These are phyloP conservation scores for Acromyrmex charruanus DNA, from an alignment of 1,140 invertebrate species.

Conservation along the genomic window DNA sequence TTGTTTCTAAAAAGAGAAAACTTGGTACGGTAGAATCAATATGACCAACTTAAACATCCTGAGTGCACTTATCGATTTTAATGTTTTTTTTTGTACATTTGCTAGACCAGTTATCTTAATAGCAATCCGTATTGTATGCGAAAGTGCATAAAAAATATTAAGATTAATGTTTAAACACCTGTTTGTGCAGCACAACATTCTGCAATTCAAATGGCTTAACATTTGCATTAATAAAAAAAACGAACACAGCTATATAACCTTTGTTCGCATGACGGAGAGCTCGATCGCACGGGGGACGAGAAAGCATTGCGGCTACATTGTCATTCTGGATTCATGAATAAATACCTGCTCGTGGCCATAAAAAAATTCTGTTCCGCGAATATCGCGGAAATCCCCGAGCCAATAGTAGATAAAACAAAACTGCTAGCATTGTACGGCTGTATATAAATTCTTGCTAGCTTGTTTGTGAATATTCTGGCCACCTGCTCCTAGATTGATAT, in stretches of 20 bases:
- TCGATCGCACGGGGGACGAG: conserved; percentile 65
- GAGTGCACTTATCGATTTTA: too few species aligned
- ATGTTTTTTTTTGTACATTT: too few species aligned
- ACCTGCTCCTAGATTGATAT: conserved; percentile 77
- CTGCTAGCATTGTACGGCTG: conserved; percentile 9
- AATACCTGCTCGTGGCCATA: conserved; percentile 60
- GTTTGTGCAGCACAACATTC: conserved; percentile 42
- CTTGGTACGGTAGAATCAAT: too few species aligned
- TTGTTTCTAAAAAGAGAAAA: too few species aligned
- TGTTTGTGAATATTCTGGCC: conserved; percentile 71
- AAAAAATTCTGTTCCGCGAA: conserved; percentile 27
- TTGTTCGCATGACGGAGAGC: conserved; percentile 17
- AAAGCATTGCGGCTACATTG: conserved; percentile 62
- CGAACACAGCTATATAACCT: conserved; percentile 50
- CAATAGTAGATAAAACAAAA: conserved; percentile 73
- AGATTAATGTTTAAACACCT: conserved; percentile 55
- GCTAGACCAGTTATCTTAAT: not conserved
- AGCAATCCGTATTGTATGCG: not conserved
- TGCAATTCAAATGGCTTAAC: conserved; percentile 69
- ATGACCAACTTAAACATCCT: too few species aligned
- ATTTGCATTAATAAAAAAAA: conserved; percentile 63
- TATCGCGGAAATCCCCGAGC: conserved; percentile 60
- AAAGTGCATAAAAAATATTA: conserved; percentile 45
- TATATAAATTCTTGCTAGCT: conserved; percentile 73
- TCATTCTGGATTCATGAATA: conserved; percentile 77